Evolutionary conservation across 1,140 invertebrate species (phyloP).

Genomic region (Orchesella cincta): DNA sequence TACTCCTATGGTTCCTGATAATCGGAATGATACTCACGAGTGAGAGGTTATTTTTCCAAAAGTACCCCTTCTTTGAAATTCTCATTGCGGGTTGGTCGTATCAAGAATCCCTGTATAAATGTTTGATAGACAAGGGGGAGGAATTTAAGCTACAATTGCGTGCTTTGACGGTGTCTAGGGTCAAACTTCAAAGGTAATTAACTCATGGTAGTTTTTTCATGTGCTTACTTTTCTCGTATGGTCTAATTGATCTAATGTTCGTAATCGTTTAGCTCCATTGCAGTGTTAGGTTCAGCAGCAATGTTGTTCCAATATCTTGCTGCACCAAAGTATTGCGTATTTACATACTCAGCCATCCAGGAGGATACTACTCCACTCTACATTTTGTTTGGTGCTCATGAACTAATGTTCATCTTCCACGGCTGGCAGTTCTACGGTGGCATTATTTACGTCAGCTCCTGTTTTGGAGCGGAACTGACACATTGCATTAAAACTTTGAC

Average conservation of each 20-base stretch:
- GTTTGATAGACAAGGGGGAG: background rate
- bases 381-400: conserved; percentile 32
- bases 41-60: conserved; percentile 30
- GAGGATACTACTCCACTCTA: background rate
- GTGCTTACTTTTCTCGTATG: background rate
- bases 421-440: conserved; percentile 38
- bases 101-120: background rate
- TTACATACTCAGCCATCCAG: conserved; percentile 6
- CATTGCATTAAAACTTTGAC: background rate
- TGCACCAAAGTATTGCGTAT: conserved; percentile 38
- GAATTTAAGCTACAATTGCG: background rate
- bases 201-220: background rate
- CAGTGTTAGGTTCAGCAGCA: conserved; percentile 21
- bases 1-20: conserved; percentile 35
- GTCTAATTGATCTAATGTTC: background rate
- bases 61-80: conserved; percentile 41
- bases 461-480: conserved; percentile 30
- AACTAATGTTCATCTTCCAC: conserved; percentile 34
- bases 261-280: conserved; percentile 10
- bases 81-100: conserved; percentile 26
- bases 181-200: background rate
- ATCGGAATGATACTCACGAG: conserved; percentile 26
- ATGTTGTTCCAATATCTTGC: conserved; percentile 33
- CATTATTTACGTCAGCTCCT: conserved; percentile 32
- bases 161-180: background rate